A percentile compares a stretch with the other conserved stretches of the same genome.
These are phyloP conservation scores for Apamea anceps DNA, from an alignment of 2,888 invertebrate genomes.

Conservation along the genomic window DNA sequence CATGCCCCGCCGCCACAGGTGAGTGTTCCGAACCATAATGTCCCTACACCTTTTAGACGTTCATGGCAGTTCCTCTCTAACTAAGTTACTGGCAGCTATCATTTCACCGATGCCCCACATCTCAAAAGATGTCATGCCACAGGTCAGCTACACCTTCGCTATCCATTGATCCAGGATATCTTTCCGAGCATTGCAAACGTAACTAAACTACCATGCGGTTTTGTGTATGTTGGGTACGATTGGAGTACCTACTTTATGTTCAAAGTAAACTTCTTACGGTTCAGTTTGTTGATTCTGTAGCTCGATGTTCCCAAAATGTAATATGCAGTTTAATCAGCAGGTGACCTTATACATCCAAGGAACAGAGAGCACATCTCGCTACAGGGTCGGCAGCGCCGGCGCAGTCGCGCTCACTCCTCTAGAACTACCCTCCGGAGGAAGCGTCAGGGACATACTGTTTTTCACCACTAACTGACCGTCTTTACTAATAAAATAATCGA, in stretches of 20 bases:
- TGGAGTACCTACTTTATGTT: background rate
- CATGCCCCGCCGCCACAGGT: constrained; percentile 79
- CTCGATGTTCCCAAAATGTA: background rate
- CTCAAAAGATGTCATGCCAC: background rate
- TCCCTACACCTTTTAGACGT: background rate
- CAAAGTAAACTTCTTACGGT: background rate
- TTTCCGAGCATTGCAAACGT: background rate
- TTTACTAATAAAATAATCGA: constrained; percentile 30
- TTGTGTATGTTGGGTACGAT: background rate
- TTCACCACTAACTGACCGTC: constrained; percentile 78
- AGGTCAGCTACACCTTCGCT: background rate
- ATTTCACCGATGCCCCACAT: background rate
- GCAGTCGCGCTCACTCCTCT: constrained; percentile 77
- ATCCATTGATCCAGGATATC: background rate
- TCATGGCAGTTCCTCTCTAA: background rate
- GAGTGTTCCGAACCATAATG: background rate
- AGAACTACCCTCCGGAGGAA: constrained; percentile 80
- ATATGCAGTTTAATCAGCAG: constrained; percentile 61
- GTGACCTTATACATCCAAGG: constrained; percentile 82
- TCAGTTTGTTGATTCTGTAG: background rate
- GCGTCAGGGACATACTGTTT: constrained; percentile 84
- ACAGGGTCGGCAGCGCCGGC: constrained; percentile 76
- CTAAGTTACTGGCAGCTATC: background rate
- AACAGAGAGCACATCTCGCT: constrained; percentile 71
- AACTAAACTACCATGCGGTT: background rate